Evolutionary conservation across 1,140 invertebrate genomes (phyloP).

Genomic region (Drosophila teissieri): DNA sequence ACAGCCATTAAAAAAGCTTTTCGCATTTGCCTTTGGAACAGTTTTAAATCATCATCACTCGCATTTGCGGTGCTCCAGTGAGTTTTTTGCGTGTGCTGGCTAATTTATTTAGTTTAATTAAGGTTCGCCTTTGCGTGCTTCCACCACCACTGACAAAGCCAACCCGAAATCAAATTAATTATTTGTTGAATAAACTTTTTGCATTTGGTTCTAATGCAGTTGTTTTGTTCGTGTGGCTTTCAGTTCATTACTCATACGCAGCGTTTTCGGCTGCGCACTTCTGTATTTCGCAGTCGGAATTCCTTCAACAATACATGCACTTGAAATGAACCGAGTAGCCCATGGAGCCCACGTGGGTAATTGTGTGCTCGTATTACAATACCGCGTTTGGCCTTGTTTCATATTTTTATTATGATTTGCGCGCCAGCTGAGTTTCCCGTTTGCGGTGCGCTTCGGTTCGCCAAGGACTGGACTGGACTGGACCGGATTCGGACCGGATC

Average conservation of each 20-base stretch:
- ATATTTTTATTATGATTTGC: conserved; percentile 53
- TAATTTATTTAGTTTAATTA: conserved; percentile 62
- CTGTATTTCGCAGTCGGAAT: conserved; percentile 43
- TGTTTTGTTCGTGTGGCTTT: conserved; percentile 44
- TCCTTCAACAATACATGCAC: conserved; percentile 34
- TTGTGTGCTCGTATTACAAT: conserved; percentile 47
- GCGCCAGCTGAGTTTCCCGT: conserved; percentile 35
- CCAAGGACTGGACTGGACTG: too few relatives aligned
- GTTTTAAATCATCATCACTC: neutral
- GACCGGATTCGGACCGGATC: conserved; percentile 12
- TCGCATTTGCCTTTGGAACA: neutral
- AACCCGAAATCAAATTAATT: conserved; percentile 26
- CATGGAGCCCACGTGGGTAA: conserved; percentile 29
- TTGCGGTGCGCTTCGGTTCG: conserved; percentile 51
- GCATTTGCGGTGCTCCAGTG: conserved; percentile 16
- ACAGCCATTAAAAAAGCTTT: neutral
- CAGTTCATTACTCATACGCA: conserved; percentile 51
- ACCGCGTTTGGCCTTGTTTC: conserved; percentile 48
- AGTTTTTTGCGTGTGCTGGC: conserved; percentile 11
- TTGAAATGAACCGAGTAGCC: conserved; percentile 29
- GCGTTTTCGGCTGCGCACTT: conserved; percentile 1
- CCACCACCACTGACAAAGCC: neutral
- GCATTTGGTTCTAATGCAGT: conserved; percentile 52
- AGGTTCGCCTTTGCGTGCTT: conserved; percentile 13
- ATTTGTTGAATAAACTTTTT: conserved; percentile 39